Evolutionary conservation across 2,113 vertebrate species (phyloP).

Genomic region (Petroica traversi): DNA sequence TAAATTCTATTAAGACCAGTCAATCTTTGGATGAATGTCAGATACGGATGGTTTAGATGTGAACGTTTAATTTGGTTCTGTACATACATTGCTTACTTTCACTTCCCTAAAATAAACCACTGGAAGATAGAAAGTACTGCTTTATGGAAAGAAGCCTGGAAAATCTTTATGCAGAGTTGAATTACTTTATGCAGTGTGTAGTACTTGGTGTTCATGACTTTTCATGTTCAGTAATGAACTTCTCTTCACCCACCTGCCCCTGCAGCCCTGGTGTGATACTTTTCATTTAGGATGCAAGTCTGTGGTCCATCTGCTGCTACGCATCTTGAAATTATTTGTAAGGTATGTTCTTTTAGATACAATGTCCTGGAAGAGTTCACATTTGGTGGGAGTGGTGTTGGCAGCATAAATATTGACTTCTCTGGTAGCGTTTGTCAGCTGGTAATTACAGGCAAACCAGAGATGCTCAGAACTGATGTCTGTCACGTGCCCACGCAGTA

Average conservation of each 20-base stretch:
- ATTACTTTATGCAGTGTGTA: background rate
- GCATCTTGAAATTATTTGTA: background rate
- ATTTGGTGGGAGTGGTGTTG: background rate
- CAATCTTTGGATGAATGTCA: background rate
- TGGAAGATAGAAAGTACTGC: background rate
- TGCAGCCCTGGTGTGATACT: background rate
- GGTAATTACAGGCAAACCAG: background rate
- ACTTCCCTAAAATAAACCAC: background rate
- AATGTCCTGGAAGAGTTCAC: background rate
- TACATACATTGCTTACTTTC: background rate
- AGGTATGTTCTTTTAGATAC: background rate
- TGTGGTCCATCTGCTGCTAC: background rate
- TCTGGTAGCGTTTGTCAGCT: accelerated
- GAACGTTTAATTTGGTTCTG: background rate
- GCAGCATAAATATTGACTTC: background rate
- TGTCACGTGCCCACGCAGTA: background rate
- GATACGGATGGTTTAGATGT: background rate
- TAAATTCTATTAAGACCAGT: background rate
- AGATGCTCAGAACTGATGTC: background rate
- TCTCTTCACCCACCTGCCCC: background rate
- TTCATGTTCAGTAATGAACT: background rate
- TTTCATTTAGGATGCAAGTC: background rate
- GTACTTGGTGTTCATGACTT: background rate
- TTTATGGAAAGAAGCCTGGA: background rate
- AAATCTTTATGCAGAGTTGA: background rate